Base-by-base conservation (phyloP, 2,797 vertebrate genomes). In the Kryptopterus vitreolus region DNA sequence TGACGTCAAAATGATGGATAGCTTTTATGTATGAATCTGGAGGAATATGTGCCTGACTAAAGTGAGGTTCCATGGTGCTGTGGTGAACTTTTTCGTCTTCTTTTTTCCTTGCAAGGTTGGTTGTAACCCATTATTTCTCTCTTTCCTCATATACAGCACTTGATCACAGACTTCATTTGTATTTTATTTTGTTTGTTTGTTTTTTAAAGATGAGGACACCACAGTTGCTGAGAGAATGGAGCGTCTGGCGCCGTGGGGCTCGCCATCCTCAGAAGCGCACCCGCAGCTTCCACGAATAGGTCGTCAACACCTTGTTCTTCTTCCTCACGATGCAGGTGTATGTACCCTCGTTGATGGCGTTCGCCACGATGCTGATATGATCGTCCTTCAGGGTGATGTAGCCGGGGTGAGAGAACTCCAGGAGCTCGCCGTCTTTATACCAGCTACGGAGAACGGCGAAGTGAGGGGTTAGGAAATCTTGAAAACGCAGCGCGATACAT, bases 381-480 rank as follows among this genome's bases (percentile, higher is more conserved):
- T 97, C 96, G 0, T 96, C 94, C 0, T 94, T 96, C 82, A 99
- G 86, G 82, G 92, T 93, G 84, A 99, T 92, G 90, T 99, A 99
- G 81, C 97, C 96, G 0, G 96, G 96, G 35, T 97, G 97, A 0
- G 96, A 98, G 85, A 89, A 96, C 88, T 98, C 95, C 88, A 99
- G 93, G 48, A 96, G 94, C 87, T 99, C 98, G 20, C 95, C 95
- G 18, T 99, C 97, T 91, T 99, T 99, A 85, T 97, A 99, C 98
- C 98, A 99, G 90, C 98, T 99, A 38, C 29, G 12, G 6, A 68
- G 18, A 58, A 13, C 35, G 82, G 66, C 78, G 81, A 26, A 46
- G 20, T 71, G 29, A 20, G 15, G n/a, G 16, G 63, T 78, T 78
- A 80, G 73, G 11, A n/a, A 12, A n/a, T 18, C 16, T 62, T 24